Conservation (phyloP, 2,888 invertebrate species). For the Platycheirus albimanus region DNA sequence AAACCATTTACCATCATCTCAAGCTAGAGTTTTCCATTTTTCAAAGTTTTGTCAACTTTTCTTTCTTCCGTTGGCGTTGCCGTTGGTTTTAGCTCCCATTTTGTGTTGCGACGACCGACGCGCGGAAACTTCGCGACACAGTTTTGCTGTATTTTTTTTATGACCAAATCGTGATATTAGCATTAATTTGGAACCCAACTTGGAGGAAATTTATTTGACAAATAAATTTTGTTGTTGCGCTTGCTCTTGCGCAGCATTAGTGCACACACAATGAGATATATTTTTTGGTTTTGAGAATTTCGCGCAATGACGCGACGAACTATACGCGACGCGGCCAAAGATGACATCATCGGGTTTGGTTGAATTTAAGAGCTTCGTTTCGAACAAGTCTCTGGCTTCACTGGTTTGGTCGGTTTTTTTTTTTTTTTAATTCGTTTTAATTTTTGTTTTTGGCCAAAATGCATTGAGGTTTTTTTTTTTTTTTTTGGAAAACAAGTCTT, state of each 20-base stretch:
- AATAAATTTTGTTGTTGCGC: constrained; percentile 5
- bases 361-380: constrained; percentile 34
- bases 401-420: constrained; percentile 48
- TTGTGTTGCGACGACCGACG: not conserved
- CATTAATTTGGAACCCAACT: constrained; percentile 46
- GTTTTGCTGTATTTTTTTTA: constrained; percentile 50
- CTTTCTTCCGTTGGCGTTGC: constrained; percentile 12
- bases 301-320: constrained; percentile 17
- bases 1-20: not conserved
- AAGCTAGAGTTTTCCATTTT: constrained; percentile 17
- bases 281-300: constrained; percentile 27
- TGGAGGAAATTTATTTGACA: constrained; percentile 32
- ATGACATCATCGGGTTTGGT: constrained; percentile 60
- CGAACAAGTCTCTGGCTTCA: constrained; percentile 18
- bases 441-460: constrained; percentile 16
- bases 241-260: constrained; percentile 9
- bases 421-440: not conserved
- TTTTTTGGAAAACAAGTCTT: constrained; percentile 34
- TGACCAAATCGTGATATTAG: constrained; percentile 59
- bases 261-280: constrained; percentile 4
- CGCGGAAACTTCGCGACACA: constrained; percentile 44
- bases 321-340: no score
- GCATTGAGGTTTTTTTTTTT: constrained; percentile 16
- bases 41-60: constrained; percentile 27
- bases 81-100: no score